Conservation (phyloP, 2,113 vertebrate genomes). For the Butastur rufipennis region DNA sequence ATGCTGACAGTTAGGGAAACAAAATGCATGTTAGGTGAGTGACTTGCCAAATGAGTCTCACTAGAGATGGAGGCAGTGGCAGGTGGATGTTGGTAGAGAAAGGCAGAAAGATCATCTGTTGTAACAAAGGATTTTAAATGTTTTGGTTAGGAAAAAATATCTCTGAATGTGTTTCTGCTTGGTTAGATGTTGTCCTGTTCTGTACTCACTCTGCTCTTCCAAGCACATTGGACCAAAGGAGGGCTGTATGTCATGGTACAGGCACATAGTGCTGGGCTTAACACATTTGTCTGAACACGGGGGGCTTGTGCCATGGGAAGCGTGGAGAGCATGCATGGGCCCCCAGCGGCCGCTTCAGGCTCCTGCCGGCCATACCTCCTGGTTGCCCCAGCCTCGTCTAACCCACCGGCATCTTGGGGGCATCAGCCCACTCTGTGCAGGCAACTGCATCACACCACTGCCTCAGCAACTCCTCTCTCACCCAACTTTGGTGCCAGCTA, state of each 20-base stretch:
- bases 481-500: neutral
- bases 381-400: neutral
- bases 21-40: neutral
- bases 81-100: neutral
- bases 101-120: neutral
- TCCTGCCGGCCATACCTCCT: rapidly evolving
- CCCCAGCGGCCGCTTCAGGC: neutral
- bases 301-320: neutral
- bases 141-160: neutral
- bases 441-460: neutral
- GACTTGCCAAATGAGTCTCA: neutral
- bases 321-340: rapidly evolving
- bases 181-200: neutral
- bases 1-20: neutral
- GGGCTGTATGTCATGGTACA: too few relatives aligned
- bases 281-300: rapidly evolving
- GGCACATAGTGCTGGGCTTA: neutral
- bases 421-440: neutral
- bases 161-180: neutral
- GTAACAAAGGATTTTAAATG: neutral
- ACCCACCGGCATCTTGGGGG: rapidly evolving
- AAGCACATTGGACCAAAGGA: rapidly evolving
- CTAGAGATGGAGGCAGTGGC: neutral
- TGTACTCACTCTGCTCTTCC: neutral
- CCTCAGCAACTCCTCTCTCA: neutral